Base-by-base conservation (phyloP, 1,140 invertebrate genomes). In the Panagrolaimus sp. region DNA sequence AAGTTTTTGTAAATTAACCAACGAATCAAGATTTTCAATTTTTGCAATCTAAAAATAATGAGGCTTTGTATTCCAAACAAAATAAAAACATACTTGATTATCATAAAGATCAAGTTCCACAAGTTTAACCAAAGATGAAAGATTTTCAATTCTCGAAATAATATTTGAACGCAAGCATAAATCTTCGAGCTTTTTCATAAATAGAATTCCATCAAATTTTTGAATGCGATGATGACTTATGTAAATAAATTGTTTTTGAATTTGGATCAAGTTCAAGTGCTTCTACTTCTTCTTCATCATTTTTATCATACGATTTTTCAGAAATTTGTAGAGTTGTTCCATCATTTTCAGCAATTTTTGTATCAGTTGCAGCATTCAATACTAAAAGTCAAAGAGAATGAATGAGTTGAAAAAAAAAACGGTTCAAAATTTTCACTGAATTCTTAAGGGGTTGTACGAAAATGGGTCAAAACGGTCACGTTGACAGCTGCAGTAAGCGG, bases 81-180 rank as follows among this genome's bases (percentile, higher is more conserved):
- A 64, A 44, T 23, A 9, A 25, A 43, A 42, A 74, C 75, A 11
- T 57, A 96, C 92, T 85, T 94, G 92, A 86, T 97, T 99, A 84
- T 98, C 96, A 84, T 97, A 95, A 0, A 98, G 86, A 78, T 98
- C 95, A 64, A 98, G 83, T 81, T 96, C 92, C 57, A 87, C 87
- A 0, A 96, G 84, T 8, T 79, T 78, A 20, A 88, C 91, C 44
- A 81, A 27, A 27, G 63, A 42, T 14, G 61, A 45, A 25, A 79
- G 65, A 64, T 74, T 74, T 38, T 79, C 79, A 57, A 79, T 79
- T 45, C 73, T 72, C 42, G 72, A 72, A n/a, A 79, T 62, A 47
- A 78, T 47, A 72, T 79, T 79, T 72, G 76, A 79, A 13, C 77
- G 72, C 31, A 79, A 67, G 51, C 62, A 70, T 9, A 79, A 63